phyloP scores from a whole-genome alignment of 2,113 vertebrate species.

The Origma solitaria region DNA sequence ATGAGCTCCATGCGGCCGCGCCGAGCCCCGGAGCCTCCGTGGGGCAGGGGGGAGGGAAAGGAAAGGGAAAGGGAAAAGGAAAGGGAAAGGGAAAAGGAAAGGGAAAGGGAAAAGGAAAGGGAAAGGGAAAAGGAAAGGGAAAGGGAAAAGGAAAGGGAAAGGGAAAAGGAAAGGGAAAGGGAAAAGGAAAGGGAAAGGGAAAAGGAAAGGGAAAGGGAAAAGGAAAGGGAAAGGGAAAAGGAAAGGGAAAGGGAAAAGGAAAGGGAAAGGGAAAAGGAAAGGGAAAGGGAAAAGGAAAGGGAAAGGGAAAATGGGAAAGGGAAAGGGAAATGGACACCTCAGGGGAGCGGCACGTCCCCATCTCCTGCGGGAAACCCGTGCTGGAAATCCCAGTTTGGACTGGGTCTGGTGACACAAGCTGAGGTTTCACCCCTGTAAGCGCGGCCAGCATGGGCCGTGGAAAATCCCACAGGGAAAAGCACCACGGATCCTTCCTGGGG shows the following conservation, averaged over 20 bases:
- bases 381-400: not conserved
- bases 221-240: not conserved
- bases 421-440: rapidly evolving
- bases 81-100: not conserved
- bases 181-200: not conserved
- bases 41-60: not conserved
- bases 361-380: not conserved
- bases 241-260: not conserved
- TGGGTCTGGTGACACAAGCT: not conserved
- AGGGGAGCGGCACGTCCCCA: rapidly evolving
- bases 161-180: not conserved
- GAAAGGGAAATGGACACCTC: not conserved
- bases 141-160: not conserved
- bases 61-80: not conserved
- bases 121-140: not conserved
- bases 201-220: not conserved
- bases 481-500: constrained; percentile 13
- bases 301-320: not conserved
- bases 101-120: not conserved
- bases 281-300: not conserved
- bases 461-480: not conserved
- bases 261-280: not conserved
- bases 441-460: not conserved
- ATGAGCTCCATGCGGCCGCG: not conserved
- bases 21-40: not conserved